Percentiles rank a stretch among this genome's conserved stretches.
phyloP scores from a whole-genome alignment of 2,113 vertebrate genomes.

The Ochotona princeps region DNA sequence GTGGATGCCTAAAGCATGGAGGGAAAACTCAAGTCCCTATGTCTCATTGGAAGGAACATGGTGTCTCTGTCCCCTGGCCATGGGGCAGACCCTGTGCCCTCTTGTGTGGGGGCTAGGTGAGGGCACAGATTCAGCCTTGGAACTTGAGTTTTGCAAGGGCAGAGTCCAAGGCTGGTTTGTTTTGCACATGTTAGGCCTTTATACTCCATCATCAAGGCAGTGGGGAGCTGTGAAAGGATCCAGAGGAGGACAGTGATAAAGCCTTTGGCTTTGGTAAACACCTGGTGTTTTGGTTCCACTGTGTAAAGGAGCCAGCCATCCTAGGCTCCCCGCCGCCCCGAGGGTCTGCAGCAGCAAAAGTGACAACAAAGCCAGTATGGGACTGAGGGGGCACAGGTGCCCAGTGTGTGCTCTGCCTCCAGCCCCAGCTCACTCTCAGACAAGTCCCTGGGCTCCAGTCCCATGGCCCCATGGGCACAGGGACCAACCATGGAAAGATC shows the following conservation, averaged over 20 bases:
- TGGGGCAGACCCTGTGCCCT: background rate
- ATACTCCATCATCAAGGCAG: background rate
- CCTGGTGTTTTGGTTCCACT: background rate
- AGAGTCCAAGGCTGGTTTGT: background rate
- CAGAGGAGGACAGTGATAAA: background rate
- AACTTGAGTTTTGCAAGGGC: no score
- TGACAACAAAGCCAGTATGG: fast-evolving
- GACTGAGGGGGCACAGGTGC: no score
- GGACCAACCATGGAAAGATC: background rate
- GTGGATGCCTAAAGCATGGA: background rate
- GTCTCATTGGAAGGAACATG: fast-evolving
- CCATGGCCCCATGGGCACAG: background rate
- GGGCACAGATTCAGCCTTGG: background rate
- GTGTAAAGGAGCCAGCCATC: background rate
- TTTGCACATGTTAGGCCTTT: background rate
- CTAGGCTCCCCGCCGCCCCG: no score
- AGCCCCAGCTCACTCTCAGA: no score
- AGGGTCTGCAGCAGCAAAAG: background rate
- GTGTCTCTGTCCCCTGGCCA: background rate
- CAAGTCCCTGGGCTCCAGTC: no score
- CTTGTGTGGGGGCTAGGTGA: no score
- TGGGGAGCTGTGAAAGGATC: background rate
- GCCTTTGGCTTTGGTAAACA: background rate
- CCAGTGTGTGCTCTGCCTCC: no score
- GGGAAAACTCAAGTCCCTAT: background rate